Evolutionary conservation across 2,797 vertebrate genomes (phyloP), one percentile per base, ranked within the genome.

Genomic region (Echiichthys vipera): DNA sequence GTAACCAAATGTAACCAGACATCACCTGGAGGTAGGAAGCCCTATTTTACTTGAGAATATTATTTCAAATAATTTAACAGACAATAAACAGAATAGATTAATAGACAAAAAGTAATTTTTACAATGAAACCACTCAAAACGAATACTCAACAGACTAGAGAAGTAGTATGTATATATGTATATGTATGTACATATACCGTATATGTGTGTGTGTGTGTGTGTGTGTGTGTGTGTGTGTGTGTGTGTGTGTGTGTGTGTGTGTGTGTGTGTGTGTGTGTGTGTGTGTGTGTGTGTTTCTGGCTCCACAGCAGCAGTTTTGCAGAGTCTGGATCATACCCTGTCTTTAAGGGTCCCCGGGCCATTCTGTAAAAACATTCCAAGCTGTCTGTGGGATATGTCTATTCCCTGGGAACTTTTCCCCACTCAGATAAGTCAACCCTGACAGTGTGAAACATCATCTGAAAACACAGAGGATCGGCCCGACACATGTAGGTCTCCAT

Each of bases 371-470:
- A 90, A 92, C 91, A 91, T 92, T 92, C 88, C 88, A 77, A 80
- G 75, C 82, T 71, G 84, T 89, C 84, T 79, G 67, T 71, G 70
- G 83, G 83, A 88, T 84, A 76, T 71, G 71, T 89, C 80, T 92
- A 85, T 89, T 91, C 87, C 88, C 84, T 80, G 70, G 83, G 85
- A 89, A 80, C 58, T 15, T 83, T 86, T 71, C 64, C 80, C 78
- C 64, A 65, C 88, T 89, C 88, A 77, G 88, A 90, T 90, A 88
- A 91, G 87, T 93, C 90, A 88, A 88, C 87, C 83, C 76, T 81
- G 90, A 91, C 89, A 89, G 90, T 90, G 89, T 90, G 90, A 92
- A 88, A 88, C 85, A 88, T 89, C 87, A 89, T 89, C 84, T 85
- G 71, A 91, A 90, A 88, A 90, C 83, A 85, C 68, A 5, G 76